These are phyloP conservation scores for Desmodus rotundus DNA, from an alignment of 2,113 vertebrate genomes.

Conservation along the genomic window DNA sequence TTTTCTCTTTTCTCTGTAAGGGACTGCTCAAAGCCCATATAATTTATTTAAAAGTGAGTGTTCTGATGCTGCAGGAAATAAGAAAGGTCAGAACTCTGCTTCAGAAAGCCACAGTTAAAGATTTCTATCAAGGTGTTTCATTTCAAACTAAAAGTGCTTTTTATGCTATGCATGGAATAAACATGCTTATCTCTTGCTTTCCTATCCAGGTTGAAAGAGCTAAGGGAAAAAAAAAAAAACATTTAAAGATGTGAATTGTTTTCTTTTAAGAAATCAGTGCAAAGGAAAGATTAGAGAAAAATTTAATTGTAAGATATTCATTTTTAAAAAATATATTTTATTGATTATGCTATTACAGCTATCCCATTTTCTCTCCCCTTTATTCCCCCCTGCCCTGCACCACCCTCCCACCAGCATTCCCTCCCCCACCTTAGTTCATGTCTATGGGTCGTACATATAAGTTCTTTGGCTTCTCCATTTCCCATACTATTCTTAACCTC, in stretches of 20 bases:
- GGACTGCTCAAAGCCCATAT: neutral
- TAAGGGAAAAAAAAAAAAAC: neutral
- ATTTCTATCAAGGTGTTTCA: neutral
- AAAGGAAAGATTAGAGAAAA: neutral
- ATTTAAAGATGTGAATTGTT: neutral
- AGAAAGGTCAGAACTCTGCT: neutral
- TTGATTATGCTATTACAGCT: too few species aligned
- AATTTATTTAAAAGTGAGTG: neutral
- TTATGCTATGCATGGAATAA: neutral
- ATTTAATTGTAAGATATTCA: neutral
- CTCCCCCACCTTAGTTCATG: too few species aligned
- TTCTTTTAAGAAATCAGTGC: neutral
- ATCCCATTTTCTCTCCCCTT: too few species aligned
- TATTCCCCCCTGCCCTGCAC: too few species aligned
- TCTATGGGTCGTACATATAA: too few species aligned
- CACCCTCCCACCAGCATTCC: too few species aligned
- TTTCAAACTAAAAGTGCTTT: constrained; percentile 1
- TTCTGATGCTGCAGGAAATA: neutral
- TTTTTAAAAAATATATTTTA: too few species aligned
- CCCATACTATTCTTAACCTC: too few species aligned
- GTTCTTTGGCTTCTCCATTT: too few species aligned
- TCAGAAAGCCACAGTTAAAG: neutral
- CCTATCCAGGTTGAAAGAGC: neutral
- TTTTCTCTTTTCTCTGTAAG: neutral
- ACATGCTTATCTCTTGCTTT: neutral